phyloP scores from a whole-genome alignment of 2,888 invertebrate genomes.

The Dicyrtomina minuta region DNA sequence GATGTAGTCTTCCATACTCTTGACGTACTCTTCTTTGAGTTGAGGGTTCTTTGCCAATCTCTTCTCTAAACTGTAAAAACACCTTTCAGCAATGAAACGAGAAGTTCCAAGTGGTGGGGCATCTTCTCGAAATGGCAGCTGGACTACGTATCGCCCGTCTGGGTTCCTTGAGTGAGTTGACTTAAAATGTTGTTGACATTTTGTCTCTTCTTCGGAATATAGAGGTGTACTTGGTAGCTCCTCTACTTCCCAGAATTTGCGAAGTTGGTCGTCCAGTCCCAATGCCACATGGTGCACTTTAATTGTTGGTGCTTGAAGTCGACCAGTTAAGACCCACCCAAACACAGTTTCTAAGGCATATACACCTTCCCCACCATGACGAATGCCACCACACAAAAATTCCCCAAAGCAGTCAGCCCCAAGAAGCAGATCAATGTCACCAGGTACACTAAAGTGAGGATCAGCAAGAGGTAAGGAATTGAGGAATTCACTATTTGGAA shows the following conservation, averaged over 20 bases:
- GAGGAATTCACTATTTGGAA: not conserved
- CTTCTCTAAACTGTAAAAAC: not conserved
- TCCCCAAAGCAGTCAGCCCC: not conserved
- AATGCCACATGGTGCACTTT: no score
- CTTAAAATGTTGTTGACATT: not conserved
- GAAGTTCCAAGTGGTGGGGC: not conserved
- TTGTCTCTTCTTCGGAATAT: not conserved
- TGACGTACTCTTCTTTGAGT: not conserved
- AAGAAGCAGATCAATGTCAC: slow-evolving; percentile 23
- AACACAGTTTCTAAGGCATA: not conserved
- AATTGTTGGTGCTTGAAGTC: not conserved
- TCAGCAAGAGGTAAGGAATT: slow-evolving; percentile 10
- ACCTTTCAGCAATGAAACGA: not conserved
- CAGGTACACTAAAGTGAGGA: slow-evolving; percentile 23
- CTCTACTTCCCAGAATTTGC: slow-evolving; percentile 18
- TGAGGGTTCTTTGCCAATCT: not conserved
- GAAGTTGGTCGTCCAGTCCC: not conserved
- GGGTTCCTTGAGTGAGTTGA: not conserved
- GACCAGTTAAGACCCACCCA: slow-evolving; percentile 6
- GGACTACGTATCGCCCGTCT: not conserved
- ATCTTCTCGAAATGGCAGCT: not conserved
- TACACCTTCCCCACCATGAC: not conserved
- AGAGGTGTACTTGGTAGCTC: not conserved
- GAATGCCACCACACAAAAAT: not conserved
- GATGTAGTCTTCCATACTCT: not conserved